Conservation (phyloP, 2,113 vertebrate species). For the Psittacula cyanocephala region DNA sequence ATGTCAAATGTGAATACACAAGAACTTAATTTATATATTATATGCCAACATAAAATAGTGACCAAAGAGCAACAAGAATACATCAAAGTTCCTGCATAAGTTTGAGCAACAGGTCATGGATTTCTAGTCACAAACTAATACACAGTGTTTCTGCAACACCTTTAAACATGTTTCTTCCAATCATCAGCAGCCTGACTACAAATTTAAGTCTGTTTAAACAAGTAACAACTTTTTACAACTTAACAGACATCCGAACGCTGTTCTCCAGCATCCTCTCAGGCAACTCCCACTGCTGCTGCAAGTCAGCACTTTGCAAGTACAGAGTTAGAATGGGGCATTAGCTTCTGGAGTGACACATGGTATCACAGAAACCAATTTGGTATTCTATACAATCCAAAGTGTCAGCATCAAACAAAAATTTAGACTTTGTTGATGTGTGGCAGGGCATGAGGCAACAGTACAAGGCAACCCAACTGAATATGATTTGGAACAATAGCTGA, state of each 20-base stretch:
- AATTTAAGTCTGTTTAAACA: neutral
- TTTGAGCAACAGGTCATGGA: neutral
- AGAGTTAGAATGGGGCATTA: neutral
- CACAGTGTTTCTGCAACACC: neutral
- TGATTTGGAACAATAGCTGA: neutral
- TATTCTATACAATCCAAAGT: neutral
- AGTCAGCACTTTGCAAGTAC: neutral
- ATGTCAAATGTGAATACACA: neutral
- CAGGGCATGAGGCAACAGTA: neutral
- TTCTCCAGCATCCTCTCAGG: neutral
- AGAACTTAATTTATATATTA: neutral
- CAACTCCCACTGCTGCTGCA: neutral
- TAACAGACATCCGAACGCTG: neutral
- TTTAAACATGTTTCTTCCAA: neutral
- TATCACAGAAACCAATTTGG: neutral
- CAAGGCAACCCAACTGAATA: neutral
- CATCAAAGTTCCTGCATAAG: neutral
- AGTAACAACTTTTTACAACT: neutral
- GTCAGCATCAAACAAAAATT: neutral
- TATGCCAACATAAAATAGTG: neutral
- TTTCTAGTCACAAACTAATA: neutral
- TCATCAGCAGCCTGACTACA: neutral
- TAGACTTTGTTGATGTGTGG: neutral
- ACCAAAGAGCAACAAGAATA: neutral
- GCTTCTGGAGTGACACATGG: fast-evolving